A percentile compares a stretch with the other conserved stretches of the same genome.
These are phyloP conservation scores for Malacoraja senta DNA, from an alignment of 2,797 vertebrate species.

Conservation along the genomic window DNA sequence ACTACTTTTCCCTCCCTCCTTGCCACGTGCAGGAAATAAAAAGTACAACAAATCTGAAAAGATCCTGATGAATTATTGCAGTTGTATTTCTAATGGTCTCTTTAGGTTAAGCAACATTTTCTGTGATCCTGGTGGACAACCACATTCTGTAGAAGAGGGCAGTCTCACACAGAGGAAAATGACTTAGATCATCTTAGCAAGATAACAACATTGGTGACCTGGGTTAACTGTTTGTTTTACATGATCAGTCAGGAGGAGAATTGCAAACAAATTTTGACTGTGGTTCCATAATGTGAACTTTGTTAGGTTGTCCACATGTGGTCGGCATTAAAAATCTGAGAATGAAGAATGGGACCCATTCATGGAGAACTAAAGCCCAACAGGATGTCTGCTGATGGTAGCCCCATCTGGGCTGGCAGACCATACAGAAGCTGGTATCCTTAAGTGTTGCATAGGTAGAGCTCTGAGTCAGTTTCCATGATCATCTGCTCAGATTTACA, in stretches of 20 bases:
- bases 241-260: conserved; percentile 29
- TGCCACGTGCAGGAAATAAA: conserved; percentile 7
- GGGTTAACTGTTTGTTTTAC: not conserved
- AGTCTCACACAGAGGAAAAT: not conserved
- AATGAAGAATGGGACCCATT: conserved; percentile 67
- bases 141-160: not conserved
- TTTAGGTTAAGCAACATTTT: not conserved
- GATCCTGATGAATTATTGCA: not conserved
- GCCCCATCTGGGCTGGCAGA: conserved; percentile 65
- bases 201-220: conserved; percentile 20
- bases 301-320: conserved; percentile 57
- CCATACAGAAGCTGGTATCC: conserved; percentile 72
- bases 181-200: conserved; percentile 8
- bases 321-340: conserved; percentile 63
- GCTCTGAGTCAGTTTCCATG: conserved; percentile 66
- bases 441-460: conserved; percentile 72
- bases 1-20: not conserved
- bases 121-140: not conserved
- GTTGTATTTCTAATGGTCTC: conserved; percentile 7
- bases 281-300: conserved; percentile 56
- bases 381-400: conserved; percentile 62
- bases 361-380: conserved; percentile 61
- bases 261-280: conserved; percentile 36
- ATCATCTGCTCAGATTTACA: conserved; percentile 59
- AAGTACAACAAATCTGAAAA: not conserved